phyloP scores from a whole-genome alignment of 1,140 invertebrate species.

The Drosophila seguyi region DNA sequence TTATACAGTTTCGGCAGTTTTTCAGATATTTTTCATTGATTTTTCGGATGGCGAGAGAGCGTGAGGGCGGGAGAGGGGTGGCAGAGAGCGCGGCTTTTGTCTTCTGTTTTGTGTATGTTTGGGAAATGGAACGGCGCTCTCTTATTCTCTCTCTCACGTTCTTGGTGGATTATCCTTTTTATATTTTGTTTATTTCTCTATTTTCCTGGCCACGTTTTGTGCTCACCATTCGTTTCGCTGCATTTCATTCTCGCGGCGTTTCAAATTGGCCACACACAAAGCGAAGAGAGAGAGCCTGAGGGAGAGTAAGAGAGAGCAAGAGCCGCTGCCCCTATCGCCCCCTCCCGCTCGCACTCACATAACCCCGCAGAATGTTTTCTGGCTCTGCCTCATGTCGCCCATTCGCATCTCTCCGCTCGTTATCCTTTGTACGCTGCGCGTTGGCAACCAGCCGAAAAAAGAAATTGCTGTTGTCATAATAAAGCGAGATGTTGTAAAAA shows the following conservation, averaged over 20 bases:
- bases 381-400: conserved; percentile 33
- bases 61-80: conserved; percentile 8
- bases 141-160: conserved; percentile 9
- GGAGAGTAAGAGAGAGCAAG: conserved; percentile 11
- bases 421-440: conserved; percentile 75
- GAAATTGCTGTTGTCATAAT: conserved; percentile 55
- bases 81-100: conserved; percentile 51
- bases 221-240: conserved; percentile 76
- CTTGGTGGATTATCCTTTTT: conserved; percentile 71
- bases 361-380: conserved; percentile 47
- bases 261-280: conserved; percentile 65
- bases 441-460: conserved; percentile 65
- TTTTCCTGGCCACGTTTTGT: conserved; percentile 74
- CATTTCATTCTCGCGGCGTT: conserved; percentile 78
- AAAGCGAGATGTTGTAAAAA: conserved; percentile 19
- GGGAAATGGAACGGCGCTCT: conserved; percentile 56
- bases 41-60: conserved; percentile 68
- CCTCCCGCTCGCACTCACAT: conserved; percentile 7
- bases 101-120: conserved; percentile 68
- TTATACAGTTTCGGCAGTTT: conserved; percentile 67
- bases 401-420: conserved; percentile 69
- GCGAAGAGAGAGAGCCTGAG: conserved; percentile 14
- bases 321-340: conserved; percentile 58
- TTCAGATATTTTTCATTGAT: conserved; percentile 83
- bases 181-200: conserved; percentile 81